phyloP scores from a whole-genome alignment of 2,113 vertebrate genomes.

The Promerops cafer region DNA sequence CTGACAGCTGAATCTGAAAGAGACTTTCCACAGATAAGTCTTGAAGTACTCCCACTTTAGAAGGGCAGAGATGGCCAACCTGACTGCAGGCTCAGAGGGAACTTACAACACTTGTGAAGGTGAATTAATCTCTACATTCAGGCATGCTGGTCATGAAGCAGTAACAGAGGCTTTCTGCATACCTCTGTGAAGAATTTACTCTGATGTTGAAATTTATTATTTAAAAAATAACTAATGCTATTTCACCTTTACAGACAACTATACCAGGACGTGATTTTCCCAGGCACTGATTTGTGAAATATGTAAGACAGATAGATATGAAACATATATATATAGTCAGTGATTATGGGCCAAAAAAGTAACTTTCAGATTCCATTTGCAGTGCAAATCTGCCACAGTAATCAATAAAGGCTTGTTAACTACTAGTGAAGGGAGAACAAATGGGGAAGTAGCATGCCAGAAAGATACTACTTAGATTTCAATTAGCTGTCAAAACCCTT shows the following conservation, averaged over 20 bases:
- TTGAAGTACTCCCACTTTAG: not conserved
- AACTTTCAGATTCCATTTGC: conserved; percentile 26
- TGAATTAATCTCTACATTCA: not conserved
- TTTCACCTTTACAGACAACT: not conserved
- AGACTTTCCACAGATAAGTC: not conserved
- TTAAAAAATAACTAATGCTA: not conserved
- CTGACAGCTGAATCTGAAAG: not conserved
- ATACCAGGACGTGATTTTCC: not conserved
- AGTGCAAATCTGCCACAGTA: conserved; percentile 9
- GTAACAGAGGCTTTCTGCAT: not conserved
- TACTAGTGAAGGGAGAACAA: conserved; percentile 19
- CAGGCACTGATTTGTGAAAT: conserved; percentile 20
- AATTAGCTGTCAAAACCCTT: not conserved
- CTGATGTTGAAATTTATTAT: not conserved
- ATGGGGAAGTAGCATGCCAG: not conserved
- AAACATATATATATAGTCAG: not conserved
- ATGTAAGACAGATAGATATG: not conserved
- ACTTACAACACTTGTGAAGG: not conserved
- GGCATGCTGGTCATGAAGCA: not conserved
- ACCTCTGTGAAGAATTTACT: not conserved
- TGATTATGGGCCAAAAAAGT: not conserved
- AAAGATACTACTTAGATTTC: not conserved
- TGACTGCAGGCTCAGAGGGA: not conserved
- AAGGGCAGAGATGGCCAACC: not conserved
- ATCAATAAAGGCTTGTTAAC: conserved; percentile 59